These are phyloP conservation scores for Numenius arquata DNA, from an alignment of 2,113 vertebrate species.

Conservation along the genomic window DNA sequence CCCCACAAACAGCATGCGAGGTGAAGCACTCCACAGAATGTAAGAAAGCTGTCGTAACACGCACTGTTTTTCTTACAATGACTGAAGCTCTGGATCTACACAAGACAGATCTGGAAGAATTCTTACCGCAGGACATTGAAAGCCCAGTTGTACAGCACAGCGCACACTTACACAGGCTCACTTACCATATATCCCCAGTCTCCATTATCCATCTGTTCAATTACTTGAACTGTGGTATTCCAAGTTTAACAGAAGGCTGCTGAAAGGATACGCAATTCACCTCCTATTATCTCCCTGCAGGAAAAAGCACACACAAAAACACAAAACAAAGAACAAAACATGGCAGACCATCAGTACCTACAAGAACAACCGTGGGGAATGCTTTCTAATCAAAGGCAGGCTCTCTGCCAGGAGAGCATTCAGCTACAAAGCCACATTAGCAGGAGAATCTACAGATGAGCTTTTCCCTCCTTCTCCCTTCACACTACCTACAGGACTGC, in stretches of 20 bases:
- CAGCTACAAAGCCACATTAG: conserved; percentile 7
- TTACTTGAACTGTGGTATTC: conserved; percentile 52
- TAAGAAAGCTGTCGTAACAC: neutral
- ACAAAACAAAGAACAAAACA: conserved; percentile 17
- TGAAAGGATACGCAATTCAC: conserved; percentile 2
- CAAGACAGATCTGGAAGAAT: neutral
- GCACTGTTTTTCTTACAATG: neutral
- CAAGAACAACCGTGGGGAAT: neutral
- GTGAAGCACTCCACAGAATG: neutral
- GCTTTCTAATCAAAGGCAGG: conserved; percentile 7
- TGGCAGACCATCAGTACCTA: conserved; percentile 34
- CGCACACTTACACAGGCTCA: neutral
- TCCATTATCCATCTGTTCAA: conserved; percentile 98
- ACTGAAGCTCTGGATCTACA: neutral
- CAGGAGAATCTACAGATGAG: neutral
- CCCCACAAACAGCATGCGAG: neutral
- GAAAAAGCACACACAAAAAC: conserved; percentile 36
- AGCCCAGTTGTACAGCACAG: neutral
- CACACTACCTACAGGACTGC: neutral
- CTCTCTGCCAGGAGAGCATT: neutral
- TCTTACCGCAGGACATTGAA: neutral
- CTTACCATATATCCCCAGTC: conserved; percentile 98
- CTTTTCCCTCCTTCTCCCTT: neutral
- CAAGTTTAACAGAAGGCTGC: conserved; percentile 61
- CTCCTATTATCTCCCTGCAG: conserved; percentile 44